A percentile compares a stretch with the other conserved stretches of the same genome.
Conservation (phyloP, 2,797 vertebrate species). For the Austrolebias charrua region DNA sequence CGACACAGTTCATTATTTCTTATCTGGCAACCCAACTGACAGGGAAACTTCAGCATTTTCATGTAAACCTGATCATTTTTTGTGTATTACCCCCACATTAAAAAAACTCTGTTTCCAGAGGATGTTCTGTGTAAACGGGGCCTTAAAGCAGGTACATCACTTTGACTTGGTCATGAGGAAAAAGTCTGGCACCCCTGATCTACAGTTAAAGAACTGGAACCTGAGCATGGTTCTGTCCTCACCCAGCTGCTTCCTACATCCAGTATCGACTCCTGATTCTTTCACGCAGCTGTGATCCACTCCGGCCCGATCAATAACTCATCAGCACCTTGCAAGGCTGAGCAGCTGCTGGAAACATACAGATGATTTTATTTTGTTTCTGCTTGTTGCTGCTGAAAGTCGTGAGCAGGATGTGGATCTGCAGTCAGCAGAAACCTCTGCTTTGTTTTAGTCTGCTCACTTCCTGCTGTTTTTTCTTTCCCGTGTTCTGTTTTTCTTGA, state of each 20-base stretch:
- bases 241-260: conserved; percentile 1
- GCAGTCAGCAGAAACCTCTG: not conserved
- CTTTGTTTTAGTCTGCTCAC: too few species aligned
- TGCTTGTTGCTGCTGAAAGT: not conserved
- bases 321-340: conserved; percentile 19
- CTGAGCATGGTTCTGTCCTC: not conserved
- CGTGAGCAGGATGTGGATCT: not conserved
- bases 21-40: too few species aligned
- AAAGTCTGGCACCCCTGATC: not conserved
- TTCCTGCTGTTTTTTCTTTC: not conserved
- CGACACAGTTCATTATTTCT: too few species aligned
- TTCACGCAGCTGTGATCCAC: conserved; percentile 17
- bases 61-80: too few species aligned
- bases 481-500: not conserved
- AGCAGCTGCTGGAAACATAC: conserved; percentile 13
- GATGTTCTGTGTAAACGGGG: too few species aligned
- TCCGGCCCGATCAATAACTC: conserved; percentile 29
- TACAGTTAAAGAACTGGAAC: conserved; percentile 1
- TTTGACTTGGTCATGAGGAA: too few species aligned
- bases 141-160: too few species aligned
- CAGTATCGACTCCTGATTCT: conserved; percentile 24
- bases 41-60: too few species aligned
- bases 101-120: too few species aligned
- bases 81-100: too few species aligned
- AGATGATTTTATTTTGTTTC: not conserved